These are phyloP conservation scores for Bufo bufo DNA, from an alignment of 2,113 vertebrate species.

Conservation along the genomic window DNA sequence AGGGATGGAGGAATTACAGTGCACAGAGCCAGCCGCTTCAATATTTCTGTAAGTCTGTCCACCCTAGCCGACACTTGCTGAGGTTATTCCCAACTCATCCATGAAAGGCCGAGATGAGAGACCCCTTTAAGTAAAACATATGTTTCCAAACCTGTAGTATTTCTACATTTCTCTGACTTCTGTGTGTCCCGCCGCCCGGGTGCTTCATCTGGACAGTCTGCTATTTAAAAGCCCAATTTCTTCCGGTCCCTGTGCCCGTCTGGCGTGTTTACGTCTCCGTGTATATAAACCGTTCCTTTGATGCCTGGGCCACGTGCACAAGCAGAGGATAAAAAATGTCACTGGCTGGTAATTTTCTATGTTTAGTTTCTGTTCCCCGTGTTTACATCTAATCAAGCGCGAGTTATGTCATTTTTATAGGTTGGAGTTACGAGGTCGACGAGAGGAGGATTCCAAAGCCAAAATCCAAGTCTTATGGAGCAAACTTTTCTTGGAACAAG, in stretches of 20 bases:
- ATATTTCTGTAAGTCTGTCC: too few relatives aligned
- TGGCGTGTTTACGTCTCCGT: neutral
- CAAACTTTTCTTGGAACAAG: slow-evolving; percentile 98
- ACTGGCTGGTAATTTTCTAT: slow-evolving; percentile 17
- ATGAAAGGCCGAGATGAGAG: too few relatives aligned
- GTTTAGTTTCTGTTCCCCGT: slow-evolving; percentile 18
- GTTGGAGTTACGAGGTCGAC: slow-evolving; percentile 92
- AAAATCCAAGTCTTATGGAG: slow-evolving; percentile 93
- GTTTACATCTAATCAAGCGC: slow-evolving; percentile 35
- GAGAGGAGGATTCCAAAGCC: slow-evolving; percentile 88
- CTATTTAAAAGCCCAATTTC: too few relatives aligned
- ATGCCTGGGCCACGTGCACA: neutral
- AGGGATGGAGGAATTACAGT: too few relatives aligned
- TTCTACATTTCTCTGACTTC: too few relatives aligned
- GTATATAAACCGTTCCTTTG: slow-evolving; percentile 13
- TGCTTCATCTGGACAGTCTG: neutral
- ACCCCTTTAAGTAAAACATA: too few relatives aligned
- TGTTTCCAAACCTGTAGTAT: too few relatives aligned
- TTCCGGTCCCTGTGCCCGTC: neutral
- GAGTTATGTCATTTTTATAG: slow-evolving; percentile 69
- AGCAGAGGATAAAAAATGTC: neutral
- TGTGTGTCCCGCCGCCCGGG: neutral
- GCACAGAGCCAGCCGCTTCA: too few relatives aligned
- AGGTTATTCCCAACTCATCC: too few relatives aligned
- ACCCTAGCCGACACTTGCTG: too few relatives aligned